Evolutionary conservation across 2,113 vertebrate genomes (phyloP).

Genomic region (Sphyrna mokarran): DNA sequence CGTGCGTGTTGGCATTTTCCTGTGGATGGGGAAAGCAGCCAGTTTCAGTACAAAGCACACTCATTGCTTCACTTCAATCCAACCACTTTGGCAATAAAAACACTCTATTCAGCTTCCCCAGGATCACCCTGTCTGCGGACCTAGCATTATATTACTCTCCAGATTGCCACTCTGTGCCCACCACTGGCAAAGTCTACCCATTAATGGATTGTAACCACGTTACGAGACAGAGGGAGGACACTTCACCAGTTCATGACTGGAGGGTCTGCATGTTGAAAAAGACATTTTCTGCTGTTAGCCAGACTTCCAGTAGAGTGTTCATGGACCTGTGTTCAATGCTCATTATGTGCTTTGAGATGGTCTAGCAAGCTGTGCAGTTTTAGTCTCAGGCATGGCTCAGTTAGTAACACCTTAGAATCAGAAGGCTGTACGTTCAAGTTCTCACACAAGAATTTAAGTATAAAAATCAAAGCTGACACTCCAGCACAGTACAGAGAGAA

Average conservation of each 20-base stretch:
- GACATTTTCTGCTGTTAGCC: too few relatives aligned
- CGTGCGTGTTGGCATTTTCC: conserved; percentile 62
- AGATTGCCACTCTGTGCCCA: not conserved
- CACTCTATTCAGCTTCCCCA: not conserved
- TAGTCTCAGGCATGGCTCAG: too few relatives aligned
- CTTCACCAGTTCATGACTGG: not conserved
- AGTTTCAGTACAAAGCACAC: not conserved
- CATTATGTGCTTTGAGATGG: not conserved
- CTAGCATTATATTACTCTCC: not conserved
- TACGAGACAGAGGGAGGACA: not conserved
- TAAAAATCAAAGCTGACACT: too few relatives aligned
- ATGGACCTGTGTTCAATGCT: not conserved
- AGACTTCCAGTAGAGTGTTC: not conserved
- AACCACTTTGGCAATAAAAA: not conserved
- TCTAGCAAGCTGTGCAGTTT: too few relatives aligned
- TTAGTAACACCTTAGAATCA: too few relatives aligned
- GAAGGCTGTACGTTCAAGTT: too few relatives aligned
- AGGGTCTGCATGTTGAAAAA: not conserved
- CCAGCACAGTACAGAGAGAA: too few relatives aligned
- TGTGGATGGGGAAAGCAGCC: conserved; percentile 45
- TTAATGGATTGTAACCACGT: not conserved
- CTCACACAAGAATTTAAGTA: too few relatives aligned
- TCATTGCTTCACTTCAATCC: not conserved
- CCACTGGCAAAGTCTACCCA: not conserved
- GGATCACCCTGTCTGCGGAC: too few relatives aligned